Evolutionary conservation across 2,888 invertebrate genomes (phyloP), one percentile per base, ranked within the genome.

Genomic region (Hydraecia micacea): DNA sequence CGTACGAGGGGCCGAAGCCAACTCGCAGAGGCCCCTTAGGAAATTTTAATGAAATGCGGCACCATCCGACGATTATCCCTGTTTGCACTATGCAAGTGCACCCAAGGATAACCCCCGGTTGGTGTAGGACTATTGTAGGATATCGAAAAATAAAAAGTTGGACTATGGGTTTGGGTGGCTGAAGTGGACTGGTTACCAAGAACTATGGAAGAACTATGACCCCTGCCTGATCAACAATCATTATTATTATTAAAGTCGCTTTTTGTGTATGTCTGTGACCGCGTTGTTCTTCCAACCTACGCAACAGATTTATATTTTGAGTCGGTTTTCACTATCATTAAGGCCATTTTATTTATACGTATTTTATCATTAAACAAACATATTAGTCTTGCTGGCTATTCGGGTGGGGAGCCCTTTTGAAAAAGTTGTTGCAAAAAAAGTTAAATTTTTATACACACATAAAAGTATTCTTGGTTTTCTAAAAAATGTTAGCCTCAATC

Each of bases 401-500:
- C 1, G 32, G 13, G 25, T n/a, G n/a, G n/a, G n/a, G n/a, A n/a
- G n/a, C n/a, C 6, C n/a, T 2, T 42, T 58, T 21, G 21, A 46
- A 75, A 58, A 42, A 28, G 0, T 39, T 73, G 8, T 72, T 9
- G 0, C 21, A 15, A 49, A 5, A 55, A 78, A 36, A 49, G 15
- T 60, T 7, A 1, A 0, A 0, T 28, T 52, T 65, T 42, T 7
- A 55, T 55, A 28, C 32, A 8, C 7, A 21, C 1, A 25, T 49
- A 32, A 79, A 46, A 25, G 8, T 60, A n/a, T 18, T 9, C 9
- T n/a, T 7, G 36, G 11, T 70, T 63, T 60, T 36, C 60, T 3
- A 21, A 32, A 62, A 78, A 72, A 8, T 1, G n/a, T 71, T 77
- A 52, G n/a, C n/a, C 49, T 9, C 13, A 58, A 42, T 75, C 15